Conservation (phyloP, 2,797 vertebrate genomes). For the Gallinago nigripennis region DNA sequence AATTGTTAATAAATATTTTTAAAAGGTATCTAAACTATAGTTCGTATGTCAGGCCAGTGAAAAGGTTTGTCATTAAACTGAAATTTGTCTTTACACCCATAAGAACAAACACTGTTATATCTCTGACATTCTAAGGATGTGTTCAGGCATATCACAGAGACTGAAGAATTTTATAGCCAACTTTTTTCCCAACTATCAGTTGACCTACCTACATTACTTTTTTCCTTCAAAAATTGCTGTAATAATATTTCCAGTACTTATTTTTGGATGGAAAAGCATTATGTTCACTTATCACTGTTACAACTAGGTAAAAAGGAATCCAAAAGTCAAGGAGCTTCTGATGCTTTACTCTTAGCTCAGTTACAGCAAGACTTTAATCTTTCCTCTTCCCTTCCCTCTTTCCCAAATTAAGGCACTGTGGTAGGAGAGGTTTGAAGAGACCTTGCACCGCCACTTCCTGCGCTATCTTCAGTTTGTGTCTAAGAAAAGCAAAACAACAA, state of each 20-base stretch:
- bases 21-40: neutral
- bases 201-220: neutral
- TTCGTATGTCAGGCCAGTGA: neutral
- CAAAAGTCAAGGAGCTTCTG: neutral
- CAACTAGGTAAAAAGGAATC: neutral
- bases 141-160: neutral
- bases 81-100: neutral
- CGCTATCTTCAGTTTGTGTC: neutral
- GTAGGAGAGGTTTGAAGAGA: neutral
- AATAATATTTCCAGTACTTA: neutral
- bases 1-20: neutral
- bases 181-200: neutral
- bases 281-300: neutral
- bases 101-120: neutral
- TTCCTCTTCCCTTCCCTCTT: too few species aligned
- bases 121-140: neutral
- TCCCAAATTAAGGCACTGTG: neutral
- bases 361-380: neutral
- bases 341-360: neutral
- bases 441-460: neutral
- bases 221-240: neutral
- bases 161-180: neutral
- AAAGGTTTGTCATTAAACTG: neutral
- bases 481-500: neutral
- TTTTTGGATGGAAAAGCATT: neutral